These are phyloP conservation scores for Proteles cristata DNA, from an alignment of 2,113 vertebrate species.

Conservation along the genomic window DNA sequence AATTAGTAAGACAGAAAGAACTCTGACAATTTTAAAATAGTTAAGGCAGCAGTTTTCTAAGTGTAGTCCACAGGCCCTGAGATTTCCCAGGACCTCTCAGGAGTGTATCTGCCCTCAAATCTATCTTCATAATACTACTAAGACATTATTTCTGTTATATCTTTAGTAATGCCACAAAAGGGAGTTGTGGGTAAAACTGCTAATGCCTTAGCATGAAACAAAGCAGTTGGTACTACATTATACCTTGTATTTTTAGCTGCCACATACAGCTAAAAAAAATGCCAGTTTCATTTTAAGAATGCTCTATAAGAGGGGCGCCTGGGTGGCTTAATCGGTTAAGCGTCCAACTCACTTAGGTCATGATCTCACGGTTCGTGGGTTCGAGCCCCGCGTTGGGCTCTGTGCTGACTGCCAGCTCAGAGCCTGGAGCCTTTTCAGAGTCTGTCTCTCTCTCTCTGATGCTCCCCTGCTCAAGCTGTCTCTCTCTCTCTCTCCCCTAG, in stretches of 20 bases:
- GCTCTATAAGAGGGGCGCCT: not conserved
- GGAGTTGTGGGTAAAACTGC: not conserved
- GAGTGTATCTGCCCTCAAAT: not conserved
- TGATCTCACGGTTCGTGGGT: too few species aligned
- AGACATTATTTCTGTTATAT: not conserved
- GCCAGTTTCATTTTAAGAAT: slow-evolving; percentile 1
- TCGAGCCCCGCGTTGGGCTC: too few species aligned
- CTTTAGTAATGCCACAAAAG: not conserved
- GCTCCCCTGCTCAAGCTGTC: too few species aligned
- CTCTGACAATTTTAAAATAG: not conserved
- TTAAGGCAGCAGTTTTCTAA: not conserved
- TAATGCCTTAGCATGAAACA: slow-evolving; percentile 6
- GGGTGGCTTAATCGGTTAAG: too few species aligned
- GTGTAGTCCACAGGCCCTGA: not conserved
- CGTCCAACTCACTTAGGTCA: too few species aligned
- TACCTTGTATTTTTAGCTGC: not conserved
- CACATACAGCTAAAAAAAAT: not conserved
- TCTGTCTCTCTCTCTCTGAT: too few species aligned
- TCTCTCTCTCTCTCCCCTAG: too few species aligned
- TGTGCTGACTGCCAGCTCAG: too few species aligned
- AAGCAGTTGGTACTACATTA: not conserved
- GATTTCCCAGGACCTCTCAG: not conserved
- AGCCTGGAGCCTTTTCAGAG: too few species aligned
- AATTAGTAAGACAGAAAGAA: slow-evolving; percentile 23
- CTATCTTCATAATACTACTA: not conserved